Evolutionary conservation across 1,140 invertebrate genomes (phyloP), one percentile per base, ranked within the genome.

Genomic region (Proales similis): DNA sequence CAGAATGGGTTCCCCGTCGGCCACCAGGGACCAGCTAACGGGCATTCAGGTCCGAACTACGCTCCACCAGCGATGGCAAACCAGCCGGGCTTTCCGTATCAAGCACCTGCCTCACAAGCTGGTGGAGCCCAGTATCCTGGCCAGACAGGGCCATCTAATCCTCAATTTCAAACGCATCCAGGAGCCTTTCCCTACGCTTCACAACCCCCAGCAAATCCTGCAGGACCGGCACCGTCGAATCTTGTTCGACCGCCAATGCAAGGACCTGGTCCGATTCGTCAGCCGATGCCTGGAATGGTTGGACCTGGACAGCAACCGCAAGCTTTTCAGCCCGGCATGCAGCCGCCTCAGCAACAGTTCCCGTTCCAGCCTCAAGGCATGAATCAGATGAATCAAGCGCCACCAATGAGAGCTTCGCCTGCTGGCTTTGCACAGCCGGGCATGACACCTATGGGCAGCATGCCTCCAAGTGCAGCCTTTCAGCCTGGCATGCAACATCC

Each of bases 31-130:
- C n/a, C n/a, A n/a, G n/a, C n/a, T n/a, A 53, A 11, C 48, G 33
- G 9, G 48, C 48, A 4, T 53, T 53, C 17, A 38, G 38, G 48
- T 38, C 48, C n/a, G 33, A 32, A 9, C 29, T 24, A 42, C 20
- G 7, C 14, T 29, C 47, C 33, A n/a, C n/a, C 33, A 36, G 11
- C 33, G 17, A 36, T 11, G 11, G 33, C n/a, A n/a, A n/a, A n/a
- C n/a, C n/a, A n/a, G n/a, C n/a, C n/a, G n/a, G n/a, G n/a, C n/a
- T n/a, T n/a, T n/a, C n/a, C n/a, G n/a, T n/a, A 36, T 11, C 33
- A 11, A 11, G 11, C n/a, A 36, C n/a, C 33, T 11, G 11, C 33
- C 11, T 11, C n/a, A 36, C 11, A n/a, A 11, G 11, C 33, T 36
- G 11, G 11, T 11, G 17, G 11, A 36, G 17, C n/a, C 11, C 11